Conservation (phyloP, 1,140 invertebrate species). For the Aphelenchoides avenae region DNA sequence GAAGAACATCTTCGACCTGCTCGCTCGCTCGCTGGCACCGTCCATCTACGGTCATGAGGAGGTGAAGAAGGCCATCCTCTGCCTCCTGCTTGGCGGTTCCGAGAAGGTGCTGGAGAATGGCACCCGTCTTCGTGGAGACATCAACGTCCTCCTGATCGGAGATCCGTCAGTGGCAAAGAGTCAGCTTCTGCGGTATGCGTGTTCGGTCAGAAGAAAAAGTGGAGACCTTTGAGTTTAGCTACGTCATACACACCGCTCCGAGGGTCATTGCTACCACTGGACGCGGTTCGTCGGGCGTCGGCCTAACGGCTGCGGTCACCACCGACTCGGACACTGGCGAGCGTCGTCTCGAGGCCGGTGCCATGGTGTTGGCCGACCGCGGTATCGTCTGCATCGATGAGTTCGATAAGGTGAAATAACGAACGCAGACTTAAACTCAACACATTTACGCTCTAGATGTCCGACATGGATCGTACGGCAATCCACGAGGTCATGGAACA, state of each 20-base stretch:
- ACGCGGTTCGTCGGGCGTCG: constrained; percentile 87
- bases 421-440: no score
- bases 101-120: constrained; percentile 94
- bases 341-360: constrained; percentile 84
- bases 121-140: constrained; percentile 90
- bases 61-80: constrained; percentile 93
- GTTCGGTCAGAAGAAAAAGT: constrained; percentile 7
- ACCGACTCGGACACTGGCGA: constrained; percentile 86
- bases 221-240: constrained; percentile 60
- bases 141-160: constrained; percentile 92
- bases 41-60: constrained; percentile 96
- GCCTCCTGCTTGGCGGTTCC: constrained; percentile 85
- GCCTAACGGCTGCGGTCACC: constrained; percentile 95
- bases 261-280: constrained; percentile 93
- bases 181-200: constrained; percentile 70
- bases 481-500: constrained; percentile 88
- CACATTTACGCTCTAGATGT: constrained; percentile 69
- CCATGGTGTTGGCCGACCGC: constrained; percentile 97
- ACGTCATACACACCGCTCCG: constrained; percentile 87
- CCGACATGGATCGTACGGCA: constrained; percentile 96
- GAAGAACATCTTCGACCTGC: constrained; percentile 72
- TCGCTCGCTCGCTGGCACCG: constrained; percentile 87
- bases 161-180: constrained; percentile 99
- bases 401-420: constrained; percentile 80
- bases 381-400: constrained; percentile 99